A percentile compares a stretch with the other conserved stretches of the same genome.
phyloP scores from a whole-genome alignment of 2,888 invertebrate genomes.

The Drosophila sordidapex region DNA sequence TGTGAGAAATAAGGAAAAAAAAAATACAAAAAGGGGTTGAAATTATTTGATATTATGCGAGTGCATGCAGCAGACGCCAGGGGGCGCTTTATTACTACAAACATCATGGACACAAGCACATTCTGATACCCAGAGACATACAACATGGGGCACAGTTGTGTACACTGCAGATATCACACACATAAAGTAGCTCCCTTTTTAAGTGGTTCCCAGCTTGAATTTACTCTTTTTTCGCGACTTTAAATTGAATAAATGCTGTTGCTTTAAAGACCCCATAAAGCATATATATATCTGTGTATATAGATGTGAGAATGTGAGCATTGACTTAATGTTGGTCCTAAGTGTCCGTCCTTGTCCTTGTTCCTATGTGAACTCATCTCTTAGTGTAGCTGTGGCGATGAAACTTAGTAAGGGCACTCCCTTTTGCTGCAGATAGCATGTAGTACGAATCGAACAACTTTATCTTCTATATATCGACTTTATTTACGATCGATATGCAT shows the following conservation, averaged over 20 bases:
- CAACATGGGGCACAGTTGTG: background rate
- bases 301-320: background rate
- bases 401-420: background rate
- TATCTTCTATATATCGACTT: background rate
- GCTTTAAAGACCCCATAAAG: background rate
- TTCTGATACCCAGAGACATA: constrained; percentile 39
- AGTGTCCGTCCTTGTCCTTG: background rate
- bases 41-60: constrained; percentile 66
- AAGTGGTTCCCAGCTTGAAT: constrained; percentile 26
- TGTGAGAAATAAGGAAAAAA: constrained; percentile 32
- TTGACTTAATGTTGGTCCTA: background rate
- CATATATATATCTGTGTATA: background rate
- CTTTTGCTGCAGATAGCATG: background rate
- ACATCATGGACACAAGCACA: constrained; percentile 39
- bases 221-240: background rate
- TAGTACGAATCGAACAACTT: background rate
- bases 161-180: constrained; percentile 2
- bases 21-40: constrained; percentile 38
- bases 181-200: background rate
- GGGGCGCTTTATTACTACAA: constrained; percentile 48
- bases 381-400: background rate
- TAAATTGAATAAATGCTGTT: constrained; percentile 2
- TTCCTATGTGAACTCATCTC: background rate
- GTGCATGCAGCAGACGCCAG: constrained; percentile 51
- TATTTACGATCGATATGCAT: background rate